Percentiles rank a stretch among this genome's conserved stretches.
Conservation (phyloP, 2,797 vertebrate species). For the Numenius phaeopus region DNA sequence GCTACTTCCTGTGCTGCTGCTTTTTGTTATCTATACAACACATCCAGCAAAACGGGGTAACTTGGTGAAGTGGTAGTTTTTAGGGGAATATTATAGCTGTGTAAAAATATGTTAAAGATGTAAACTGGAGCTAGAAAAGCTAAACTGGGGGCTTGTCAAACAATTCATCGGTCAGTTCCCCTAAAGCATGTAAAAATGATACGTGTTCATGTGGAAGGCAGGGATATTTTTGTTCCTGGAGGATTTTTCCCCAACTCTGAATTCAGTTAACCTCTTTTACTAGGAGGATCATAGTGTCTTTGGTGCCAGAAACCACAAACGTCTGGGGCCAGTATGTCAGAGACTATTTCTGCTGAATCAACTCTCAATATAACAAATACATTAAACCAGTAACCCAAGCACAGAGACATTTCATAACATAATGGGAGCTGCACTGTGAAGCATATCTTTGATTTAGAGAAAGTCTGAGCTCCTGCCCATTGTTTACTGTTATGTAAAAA, state of each 20-base stretch:
- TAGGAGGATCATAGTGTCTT: neutral
- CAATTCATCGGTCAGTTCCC: neutral
- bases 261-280: conserved; percentile 19
- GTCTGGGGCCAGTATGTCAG: conserved; percentile 20
- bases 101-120: conserved; percentile 18
- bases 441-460: neutral
- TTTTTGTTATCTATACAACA: neutral
- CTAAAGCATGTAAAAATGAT: neutral
- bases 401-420: neutral
- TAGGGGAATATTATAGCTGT: neutral
- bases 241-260: neutral
- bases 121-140: neutral
- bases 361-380: neutral
- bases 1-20: neutral
- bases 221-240: neutral
- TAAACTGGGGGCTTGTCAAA: conserved; percentile 23
- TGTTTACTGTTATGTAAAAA: neutral
- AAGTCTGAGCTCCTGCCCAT: neutral
- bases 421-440: neutral
- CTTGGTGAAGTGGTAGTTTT: conserved; percentile 27
- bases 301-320: conserved; percentile 37
- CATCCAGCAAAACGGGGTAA: neutral
- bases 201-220: neutral
- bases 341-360: conserved; percentile 56
- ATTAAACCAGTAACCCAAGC: neutral